Percentiles rank a stretch among this genome's conserved stretches.
Evolutionary conservation across 1,140 invertebrate genomes (phyloP).

Genomic region (Campodea augens): DNA sequence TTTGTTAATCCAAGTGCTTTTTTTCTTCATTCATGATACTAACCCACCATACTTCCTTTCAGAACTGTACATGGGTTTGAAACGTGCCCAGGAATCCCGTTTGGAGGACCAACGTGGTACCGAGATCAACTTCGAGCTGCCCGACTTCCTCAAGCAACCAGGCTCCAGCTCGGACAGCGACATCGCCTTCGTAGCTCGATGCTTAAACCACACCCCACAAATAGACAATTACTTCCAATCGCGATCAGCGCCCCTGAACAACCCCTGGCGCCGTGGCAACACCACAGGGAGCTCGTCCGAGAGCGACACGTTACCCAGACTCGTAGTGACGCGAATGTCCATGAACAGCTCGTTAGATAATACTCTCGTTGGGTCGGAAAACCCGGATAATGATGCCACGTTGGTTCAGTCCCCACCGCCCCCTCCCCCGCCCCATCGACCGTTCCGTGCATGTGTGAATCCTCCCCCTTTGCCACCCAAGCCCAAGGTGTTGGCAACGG

Average conservation of each 20-base stretch:
- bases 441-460: neutral
- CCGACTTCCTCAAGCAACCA: constrained; percentile 38
- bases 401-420: neutral
- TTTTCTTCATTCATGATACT: no score
- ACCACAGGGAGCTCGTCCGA: neutral
- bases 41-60: no score
- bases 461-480: neutral
- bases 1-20: no score
- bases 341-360: no score
- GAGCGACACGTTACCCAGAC: neutral
- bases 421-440: neutral
- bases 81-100: constrained; percentile 47
- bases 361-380: neutral
- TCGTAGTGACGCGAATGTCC: no score
- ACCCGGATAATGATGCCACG: neutral
- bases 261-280: neutral
- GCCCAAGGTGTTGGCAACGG: neutral
- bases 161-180: no score
- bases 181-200: no score
- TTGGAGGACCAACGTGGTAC: constrained; percentile 65
- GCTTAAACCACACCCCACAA: no score
- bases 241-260: neutral
- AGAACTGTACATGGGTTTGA: constrained; percentile 54
- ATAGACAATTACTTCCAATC: neutral
- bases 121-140: constrained; percentile 58